Evolutionary conservation across 1,140 invertebrate genomes (phyloP), one percentile per base, ranked within the genome.

Genomic region (Cephus cinctus): DNA sequence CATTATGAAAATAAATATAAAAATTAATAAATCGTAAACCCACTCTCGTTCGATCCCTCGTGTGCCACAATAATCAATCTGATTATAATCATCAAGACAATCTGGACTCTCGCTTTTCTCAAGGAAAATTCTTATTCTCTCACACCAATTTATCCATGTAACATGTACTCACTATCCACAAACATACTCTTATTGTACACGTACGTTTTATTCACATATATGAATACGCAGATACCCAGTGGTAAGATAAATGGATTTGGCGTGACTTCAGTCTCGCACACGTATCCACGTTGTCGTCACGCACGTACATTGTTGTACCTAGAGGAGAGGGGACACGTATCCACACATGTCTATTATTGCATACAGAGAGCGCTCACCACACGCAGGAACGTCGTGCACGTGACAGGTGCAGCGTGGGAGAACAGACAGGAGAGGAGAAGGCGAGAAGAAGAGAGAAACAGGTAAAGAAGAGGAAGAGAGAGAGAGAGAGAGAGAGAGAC

Each of bases 361-460:
- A n/a, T n/a, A 43, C 22, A 30, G 31, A 23, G 23, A 43, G 23
- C 31, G 22, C 40, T 12, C 22, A 18, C 8, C 11, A 11, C 12
- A 16, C n/a, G 6, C 25, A n/a, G 6, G 38, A 35, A 43, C 48
- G 50, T 55, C 48, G 60, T 57, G 61, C 50, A 48, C 57, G 66
- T 65, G 69, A 71, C 71, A 73, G 71, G 71, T 73, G 72, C 62
- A 72, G 68, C 67, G 69, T 72, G 67, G 68, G 69, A 72, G 69
- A 66, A 63, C 22, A 38, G 55, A 60, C 47, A 57, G 42, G n/a
- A n/a, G n/a, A n/a, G n/a, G n/a, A n/a, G 48, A 36, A 20, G 42
- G 48, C 14, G 32, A 31, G 22, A 43, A 23, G 25, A 19, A 4
- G 38, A 31, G 25, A 14, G 27, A 47, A 49, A 48, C 36, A 44